Percentiles rank a stretch among this genome's conserved stretches.
phyloP scores from a whole-genome alignment of 2,113 vertebrate genomes.

The Sarotherodon lohbergeri region DNA sequence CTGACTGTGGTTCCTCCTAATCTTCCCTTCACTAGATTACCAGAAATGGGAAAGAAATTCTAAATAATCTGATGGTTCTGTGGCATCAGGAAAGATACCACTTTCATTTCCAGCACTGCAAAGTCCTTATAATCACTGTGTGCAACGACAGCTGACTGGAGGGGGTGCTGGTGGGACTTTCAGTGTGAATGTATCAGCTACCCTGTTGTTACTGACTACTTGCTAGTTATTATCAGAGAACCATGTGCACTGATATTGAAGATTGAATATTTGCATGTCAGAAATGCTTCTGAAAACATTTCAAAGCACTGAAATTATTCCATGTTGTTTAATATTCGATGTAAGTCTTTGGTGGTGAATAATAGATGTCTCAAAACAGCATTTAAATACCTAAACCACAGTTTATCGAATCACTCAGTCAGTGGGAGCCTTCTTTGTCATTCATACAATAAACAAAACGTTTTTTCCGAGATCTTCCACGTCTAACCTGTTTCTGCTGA shows the following conservation, averaged over 20 bases:
- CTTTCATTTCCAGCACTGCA: not conserved
- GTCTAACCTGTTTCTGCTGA: not conserved
- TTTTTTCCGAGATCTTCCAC: not conserved
- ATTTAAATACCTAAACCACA: not conserved
- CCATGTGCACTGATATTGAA: not conserved
- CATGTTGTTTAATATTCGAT: not conserved
- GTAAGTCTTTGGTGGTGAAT: not conserved
- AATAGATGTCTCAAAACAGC: not conserved
- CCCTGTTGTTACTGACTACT: not conserved
- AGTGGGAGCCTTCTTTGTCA: not conserved
- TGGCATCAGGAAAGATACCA: not conserved
- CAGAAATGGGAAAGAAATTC: not conserved
- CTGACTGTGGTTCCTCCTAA: not conserved
- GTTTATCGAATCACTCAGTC: not conserved
- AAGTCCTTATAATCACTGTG: not conserved
- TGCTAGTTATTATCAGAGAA: not conserved
- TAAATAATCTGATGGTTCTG: not conserved
- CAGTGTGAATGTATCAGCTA: not conserved
- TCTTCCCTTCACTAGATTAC: not conserved
- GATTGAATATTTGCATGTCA: not conserved
- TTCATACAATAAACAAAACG: not conserved
- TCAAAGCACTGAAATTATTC: not conserved
- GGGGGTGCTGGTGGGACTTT: not conserved
- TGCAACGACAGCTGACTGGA: not conserved
- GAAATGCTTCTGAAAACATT: not conserved